Evolutionary conservation across 2,113 vertebrate genomes (phyloP).

Genomic region (Mellivora capensis): DNA sequence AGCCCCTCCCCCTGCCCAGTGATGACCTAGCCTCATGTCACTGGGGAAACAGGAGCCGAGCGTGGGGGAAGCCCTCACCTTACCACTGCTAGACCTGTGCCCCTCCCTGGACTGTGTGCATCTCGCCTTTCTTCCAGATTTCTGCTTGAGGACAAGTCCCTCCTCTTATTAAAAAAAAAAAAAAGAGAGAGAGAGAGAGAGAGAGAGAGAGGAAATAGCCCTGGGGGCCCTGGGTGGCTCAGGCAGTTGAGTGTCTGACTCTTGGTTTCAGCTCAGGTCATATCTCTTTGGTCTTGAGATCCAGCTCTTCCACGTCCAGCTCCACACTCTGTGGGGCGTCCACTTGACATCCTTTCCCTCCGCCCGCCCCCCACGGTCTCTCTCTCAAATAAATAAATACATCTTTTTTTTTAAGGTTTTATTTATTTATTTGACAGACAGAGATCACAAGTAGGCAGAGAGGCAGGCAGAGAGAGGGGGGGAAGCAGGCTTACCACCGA

Average conservation of each 20-base stretch:
- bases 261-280: not conserved
- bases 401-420: no score
- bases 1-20: no score
- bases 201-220: not conserved
- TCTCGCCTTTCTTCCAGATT: not conserved
- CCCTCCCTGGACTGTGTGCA: no score
- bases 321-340: not conserved
- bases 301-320: no score
- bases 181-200: not conserved
- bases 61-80: not conserved
- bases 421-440: no score
- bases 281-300: no score
- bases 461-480: no score
- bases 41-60: not conserved
- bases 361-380: no score
- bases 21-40: not conserved
- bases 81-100: not conserved
- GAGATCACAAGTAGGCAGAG: no score
- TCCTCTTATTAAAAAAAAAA: not conserved
- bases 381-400: not conserved
- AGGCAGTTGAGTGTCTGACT: not conserved
- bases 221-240: not conserved
- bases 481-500: no score
- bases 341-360: not conserved
- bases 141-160: not conserved